Conservation (phyloP, 2,113 vertebrate species). For the Chaetops frenatus region DNA sequence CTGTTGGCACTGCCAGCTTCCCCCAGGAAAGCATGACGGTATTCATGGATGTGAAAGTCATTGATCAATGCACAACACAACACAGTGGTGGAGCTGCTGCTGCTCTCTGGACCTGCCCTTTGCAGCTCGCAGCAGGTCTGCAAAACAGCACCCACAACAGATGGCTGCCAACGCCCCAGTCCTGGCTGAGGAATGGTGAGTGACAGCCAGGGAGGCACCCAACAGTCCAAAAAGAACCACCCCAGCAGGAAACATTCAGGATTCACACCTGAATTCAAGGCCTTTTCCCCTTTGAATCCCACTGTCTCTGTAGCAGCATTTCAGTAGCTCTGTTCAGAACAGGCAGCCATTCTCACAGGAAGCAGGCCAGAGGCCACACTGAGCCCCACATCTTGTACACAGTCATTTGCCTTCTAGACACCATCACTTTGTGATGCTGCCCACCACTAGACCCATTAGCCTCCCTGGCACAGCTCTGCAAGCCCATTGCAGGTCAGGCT, state of each 20-base stretch:
- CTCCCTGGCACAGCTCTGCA: neutral
- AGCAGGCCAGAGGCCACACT: neutral
- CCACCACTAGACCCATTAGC: neutral
- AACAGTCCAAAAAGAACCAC: neutral
- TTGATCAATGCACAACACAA: neutral
- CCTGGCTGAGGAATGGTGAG: neutral
- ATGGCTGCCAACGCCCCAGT: neutral
- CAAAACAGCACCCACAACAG: neutral
- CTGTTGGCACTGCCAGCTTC: constrained; percentile 7
- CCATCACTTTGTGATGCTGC: neutral
- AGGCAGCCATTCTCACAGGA: neutral
- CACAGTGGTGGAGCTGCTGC: neutral
- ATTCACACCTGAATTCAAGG: neutral
- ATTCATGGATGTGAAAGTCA: neutral
- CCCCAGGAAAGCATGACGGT: neutral
- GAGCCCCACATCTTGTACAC: neutral
- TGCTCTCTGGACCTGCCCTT: neutral
- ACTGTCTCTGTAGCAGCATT: neutral
- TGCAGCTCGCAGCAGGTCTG: neutral
- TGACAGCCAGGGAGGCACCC: neutral
- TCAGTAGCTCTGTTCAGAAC: neutral
- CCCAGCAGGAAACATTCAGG: neutral
- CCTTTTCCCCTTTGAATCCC: neutral
- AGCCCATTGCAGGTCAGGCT: neutral
- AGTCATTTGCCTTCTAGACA: neutral